Evolutionary conservation across 64 coral and sea anemone genomes (phyloP).

Genomic region (Montipora cactus): DNA sequence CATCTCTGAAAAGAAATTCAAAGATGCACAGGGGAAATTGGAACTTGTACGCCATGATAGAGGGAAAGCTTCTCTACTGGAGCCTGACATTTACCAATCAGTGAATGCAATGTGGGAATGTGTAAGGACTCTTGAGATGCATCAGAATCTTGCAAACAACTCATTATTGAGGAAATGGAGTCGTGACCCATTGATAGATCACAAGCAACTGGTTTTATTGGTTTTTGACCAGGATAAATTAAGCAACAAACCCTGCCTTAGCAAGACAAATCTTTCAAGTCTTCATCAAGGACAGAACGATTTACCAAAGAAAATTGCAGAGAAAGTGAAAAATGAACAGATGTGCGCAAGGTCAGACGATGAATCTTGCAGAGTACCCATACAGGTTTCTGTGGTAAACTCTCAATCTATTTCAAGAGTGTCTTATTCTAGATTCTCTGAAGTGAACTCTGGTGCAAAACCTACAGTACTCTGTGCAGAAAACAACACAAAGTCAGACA

Average conservation of each 20-base stretch:
- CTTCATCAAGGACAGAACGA: neutral
- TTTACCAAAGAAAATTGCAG: neutral
- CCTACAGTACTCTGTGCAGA: constrained; percentile 7
- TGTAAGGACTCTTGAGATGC: neutral
- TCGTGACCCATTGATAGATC: constrained; percentile 26
- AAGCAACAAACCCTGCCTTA: neutral
- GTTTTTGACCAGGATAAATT: constrained; percentile 26
- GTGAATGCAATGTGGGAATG: neutral
- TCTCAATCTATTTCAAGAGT: neutral
- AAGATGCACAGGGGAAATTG: neutral
- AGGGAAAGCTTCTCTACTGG: neutral
- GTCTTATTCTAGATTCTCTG: neutral
- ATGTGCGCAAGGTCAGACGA: neutral
- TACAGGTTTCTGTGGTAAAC: neutral
- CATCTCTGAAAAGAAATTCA: neutral
- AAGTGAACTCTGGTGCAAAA: neutral
- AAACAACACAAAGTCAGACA: neutral
- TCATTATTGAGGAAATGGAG: constrained; percentile 6
- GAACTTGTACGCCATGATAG: neutral
- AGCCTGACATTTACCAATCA: neutral
- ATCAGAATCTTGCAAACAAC: neutral
- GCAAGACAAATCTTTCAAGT: neutral
- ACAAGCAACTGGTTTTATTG: constrained; percentile 52
- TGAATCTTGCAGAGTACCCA: neutral
- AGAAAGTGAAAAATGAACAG: neutral